Conservation (phyloP, 1,140 invertebrate genomes). For the Metopolophium dirhodum region DNA sequence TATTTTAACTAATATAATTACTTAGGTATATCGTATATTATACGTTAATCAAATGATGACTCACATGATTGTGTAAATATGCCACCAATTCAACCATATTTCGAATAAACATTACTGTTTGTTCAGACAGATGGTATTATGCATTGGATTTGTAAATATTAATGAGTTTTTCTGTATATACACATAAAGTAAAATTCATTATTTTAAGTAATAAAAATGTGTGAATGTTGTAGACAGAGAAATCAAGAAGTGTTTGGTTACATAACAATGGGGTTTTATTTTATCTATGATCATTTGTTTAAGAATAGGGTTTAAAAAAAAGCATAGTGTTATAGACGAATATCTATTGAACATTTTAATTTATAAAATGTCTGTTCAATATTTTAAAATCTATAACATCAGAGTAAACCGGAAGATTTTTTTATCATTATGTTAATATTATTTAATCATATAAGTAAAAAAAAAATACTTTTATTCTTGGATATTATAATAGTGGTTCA, state of each 20-base stretch:
- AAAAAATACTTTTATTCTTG: not conserved
- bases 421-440: not conserved
- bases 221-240: not conserved
- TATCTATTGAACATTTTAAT: not conserved
- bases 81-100: not conserved
- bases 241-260: not conserved
- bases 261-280: not conserved
- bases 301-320: not conserved
- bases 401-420: fast-evolving
- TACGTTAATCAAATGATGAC: not conserved
- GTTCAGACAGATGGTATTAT: not conserved
- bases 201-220: not conserved
- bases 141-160: not conserved
- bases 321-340: not conserved
- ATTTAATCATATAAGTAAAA: not conserved
- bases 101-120: slow-evolving; percentile 3
- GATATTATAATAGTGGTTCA: not conserved
- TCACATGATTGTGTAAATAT: not conserved
- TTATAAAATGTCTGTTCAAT: not conserved
- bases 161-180: slow-evolving; percentile 3
- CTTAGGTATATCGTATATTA: not conserved
- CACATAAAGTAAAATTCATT: not conserved
- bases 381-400: not conserved
- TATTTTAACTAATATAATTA: not conserved
- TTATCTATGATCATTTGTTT: slow-evolving; percentile 8